A percentile compares a stretch with the other conserved stretches of the same genome.
phyloP scores from a whole-genome alignment of 1,140 invertebrate species.

The Zaprionus lachaisei region DNA sequence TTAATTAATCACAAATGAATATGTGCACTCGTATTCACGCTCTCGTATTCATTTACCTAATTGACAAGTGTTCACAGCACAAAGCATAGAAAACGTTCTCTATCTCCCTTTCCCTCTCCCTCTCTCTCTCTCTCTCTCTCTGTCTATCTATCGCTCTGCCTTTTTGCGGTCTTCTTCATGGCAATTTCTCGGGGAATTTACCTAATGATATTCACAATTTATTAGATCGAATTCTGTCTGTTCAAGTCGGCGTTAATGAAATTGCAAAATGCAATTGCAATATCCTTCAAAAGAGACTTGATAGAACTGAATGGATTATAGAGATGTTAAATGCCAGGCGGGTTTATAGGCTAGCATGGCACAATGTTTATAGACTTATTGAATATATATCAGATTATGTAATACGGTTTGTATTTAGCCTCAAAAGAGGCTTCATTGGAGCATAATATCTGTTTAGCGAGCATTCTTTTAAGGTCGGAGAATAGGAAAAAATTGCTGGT shows the following conservation, averaged over 20 bases:
- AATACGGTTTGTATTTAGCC: no score
- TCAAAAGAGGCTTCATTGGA: no score
- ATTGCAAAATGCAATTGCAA: constrained; percentile 1
- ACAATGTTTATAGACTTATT: no score
- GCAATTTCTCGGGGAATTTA: neutral
- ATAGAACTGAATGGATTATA: neutral
- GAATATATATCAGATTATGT: no score
- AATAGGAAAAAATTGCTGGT: no score
- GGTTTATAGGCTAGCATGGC: no score
- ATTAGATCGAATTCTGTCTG: constrained; percentile 2
- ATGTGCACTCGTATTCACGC: neutral
- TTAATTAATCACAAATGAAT: constrained; percentile 32
- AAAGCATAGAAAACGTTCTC: neutral
- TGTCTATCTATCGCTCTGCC: neutral
- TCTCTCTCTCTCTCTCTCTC: neutral
- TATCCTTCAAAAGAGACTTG: neutral
- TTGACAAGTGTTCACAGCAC: constrained; percentile 24
- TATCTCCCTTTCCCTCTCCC: neutral
- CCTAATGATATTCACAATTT: constrained; percentile 4
- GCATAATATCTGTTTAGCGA: no score
- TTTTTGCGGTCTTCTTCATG: neutral
- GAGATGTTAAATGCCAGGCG: no score
- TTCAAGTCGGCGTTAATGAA: neutral
- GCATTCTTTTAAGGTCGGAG: no score
- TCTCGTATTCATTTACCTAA: constrained; percentile 36